Evolutionary conservation across 2,113 vertebrate genomes (phyloP), one percentile per base, ranked within the genome.

Genomic region (Hiodon alosoides): DNA sequence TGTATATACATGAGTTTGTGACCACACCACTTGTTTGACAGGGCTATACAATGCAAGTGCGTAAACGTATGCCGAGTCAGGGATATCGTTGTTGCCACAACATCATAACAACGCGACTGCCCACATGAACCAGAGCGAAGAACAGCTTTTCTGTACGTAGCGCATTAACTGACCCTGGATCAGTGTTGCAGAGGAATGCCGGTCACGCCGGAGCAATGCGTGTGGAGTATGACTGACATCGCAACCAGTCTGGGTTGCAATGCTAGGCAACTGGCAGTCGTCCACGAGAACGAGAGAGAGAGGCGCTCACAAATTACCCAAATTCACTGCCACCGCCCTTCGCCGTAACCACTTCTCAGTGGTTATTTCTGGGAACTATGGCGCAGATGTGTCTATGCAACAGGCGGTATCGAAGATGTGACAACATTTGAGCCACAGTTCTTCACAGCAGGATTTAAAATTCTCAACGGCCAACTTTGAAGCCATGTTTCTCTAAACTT

Each of bases 201-300:
- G 14, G 61, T 2, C 5, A 11, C 14, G 48, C 16, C 66, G 8
- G 66, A 61, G 58, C 67, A 10, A 31, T 4, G 0, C 70, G 76
- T 78, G 66, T 67, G 69, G 78, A 78, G 75, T 80, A 78, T 72
- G 75, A 78, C 66, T 74, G 67, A 70, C 62, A 64, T 74, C 31
- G 0, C 59, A 11, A 51, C 79, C 51, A 62, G 76, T 69, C 73
- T 79, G 69, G 78, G 62, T 69, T 55, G 57, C 68, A 52, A 9
- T 3, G 50, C 52, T 54, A 53, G 55, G 13, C 17, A 53, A 57
- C 69, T 70, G 53, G 14, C 9, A 54, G 67, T 54, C 62, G 10
- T 9, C 6, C 64, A 11, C 11, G 64, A 10, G 64, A 17, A 1
- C 4, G 14, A 11, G 17, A 66, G 31, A 66, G 31, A 31, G 31